phyloP scores from a whole-genome alignment of 2,888 invertebrate genomes.

The Nebria salina region DNA sequence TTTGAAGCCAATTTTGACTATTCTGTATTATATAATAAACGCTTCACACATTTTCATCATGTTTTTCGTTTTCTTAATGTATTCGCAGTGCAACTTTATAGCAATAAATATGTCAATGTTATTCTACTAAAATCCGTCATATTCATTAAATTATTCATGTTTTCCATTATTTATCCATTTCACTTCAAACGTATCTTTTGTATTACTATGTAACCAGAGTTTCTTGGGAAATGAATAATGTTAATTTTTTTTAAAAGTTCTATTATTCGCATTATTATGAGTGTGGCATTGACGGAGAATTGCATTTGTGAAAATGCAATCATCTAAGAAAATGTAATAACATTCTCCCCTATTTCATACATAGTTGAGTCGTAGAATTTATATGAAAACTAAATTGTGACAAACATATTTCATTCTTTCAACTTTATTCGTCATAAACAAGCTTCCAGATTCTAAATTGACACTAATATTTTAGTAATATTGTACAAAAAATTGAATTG shows the following conservation, averaged over 20 bases:
- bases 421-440: too few relatives aligned
- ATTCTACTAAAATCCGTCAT: slow-evolving; percentile 30
- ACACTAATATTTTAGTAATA: too few relatives aligned
- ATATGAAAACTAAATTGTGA: not conserved
- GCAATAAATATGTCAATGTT: slow-evolving; percentile 47
- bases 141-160: not conserved
- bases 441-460: too few relatives aligned
- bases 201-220: not conserved
- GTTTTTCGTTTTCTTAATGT: slow-evolving; percentile 35
- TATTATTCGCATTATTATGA: not conserved
- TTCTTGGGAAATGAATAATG: not conserved
- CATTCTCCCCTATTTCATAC: not conserved
- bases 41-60: slow-evolving; percentile 32
- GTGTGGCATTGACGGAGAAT: not conserved
- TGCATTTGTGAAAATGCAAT: not conserved
- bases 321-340: not conserved
- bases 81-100: slow-evolving; percentile 41
- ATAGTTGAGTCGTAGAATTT: not conserved
- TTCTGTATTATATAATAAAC: slow-evolving; percentile 9
- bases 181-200: not conserved
- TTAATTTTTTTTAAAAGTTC: not conserved
- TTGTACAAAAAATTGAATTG: too few relatives aligned
- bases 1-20: not conserved
- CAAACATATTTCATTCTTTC: not conserved
- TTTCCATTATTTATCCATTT: not conserved